Percentiles rank a stretch among this genome's conserved stretches.
Evolutionary conservation across 2,113 vertebrate genomes (phyloP).

Genomic region (Chlorodrepanis virens): DNA sequence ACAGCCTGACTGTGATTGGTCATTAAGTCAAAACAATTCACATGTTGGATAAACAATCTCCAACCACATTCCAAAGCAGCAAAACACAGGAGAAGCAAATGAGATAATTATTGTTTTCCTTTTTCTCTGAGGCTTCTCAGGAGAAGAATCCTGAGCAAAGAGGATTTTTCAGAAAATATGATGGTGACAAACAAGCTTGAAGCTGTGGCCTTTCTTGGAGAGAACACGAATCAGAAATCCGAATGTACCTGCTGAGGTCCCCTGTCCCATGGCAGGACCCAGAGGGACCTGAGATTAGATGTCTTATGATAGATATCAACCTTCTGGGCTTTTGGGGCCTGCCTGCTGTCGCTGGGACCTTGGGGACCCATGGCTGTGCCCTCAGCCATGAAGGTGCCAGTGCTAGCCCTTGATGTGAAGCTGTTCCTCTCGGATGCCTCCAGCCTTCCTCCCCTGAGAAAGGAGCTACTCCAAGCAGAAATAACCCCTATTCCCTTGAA

Average conservation of each 20-base stretch:
- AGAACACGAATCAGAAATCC: not conserved
- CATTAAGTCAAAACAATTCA: no score
- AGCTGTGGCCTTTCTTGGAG: not conserved
- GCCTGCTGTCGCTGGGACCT: not conserved
- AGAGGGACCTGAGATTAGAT: not conserved
- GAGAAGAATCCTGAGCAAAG: no score
- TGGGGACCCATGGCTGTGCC: not conserved
- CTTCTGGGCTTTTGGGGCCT: not conserved
- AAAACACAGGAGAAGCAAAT: no score
- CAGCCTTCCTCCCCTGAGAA: not conserved
- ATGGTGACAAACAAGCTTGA: not conserved
- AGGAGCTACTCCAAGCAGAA: constrained; percentile 12
- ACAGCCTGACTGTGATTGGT: no score
- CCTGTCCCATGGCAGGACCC: not conserved
- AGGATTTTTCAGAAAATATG: no score
- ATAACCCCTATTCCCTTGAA: constrained; percentile 31
- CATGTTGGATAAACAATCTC: no score
- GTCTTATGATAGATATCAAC: not conserved
- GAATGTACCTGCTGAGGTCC: not conserved
- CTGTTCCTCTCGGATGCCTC: not conserved
- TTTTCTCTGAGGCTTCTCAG: no score
- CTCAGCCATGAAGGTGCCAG: not conserved
- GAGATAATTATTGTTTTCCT: no score
- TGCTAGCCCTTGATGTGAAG: not conserved
- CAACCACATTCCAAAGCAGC: no score